Percentiles rank a stretch among this genome's conserved stretches.
Evolutionary conservation across 2,113 vertebrate genomes (phyloP).

Genomic region (Trogon surrucura): DNA sequence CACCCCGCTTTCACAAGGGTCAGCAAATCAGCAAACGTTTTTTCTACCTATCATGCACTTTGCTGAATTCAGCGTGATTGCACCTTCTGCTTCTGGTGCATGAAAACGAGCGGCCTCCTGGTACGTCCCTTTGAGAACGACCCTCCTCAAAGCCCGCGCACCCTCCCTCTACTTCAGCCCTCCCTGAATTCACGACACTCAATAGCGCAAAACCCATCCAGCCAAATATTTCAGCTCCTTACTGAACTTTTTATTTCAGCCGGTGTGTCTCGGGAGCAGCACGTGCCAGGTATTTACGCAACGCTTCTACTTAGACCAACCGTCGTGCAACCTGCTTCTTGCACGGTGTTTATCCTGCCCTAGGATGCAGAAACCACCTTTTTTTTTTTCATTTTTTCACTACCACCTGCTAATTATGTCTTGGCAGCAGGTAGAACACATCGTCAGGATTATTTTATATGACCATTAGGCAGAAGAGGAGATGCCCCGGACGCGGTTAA

Average conservation of each 20-base stretch:
- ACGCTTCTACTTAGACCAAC: neutral
- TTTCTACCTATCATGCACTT: neutral
- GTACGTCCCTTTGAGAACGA: neutral
- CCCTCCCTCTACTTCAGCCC: neutral
- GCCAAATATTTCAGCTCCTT: neutral
- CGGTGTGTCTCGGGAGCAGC: neutral
- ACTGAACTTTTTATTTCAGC: neutral
- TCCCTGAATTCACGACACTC: neutral
- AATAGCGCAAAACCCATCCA: neutral
- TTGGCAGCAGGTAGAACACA: neutral
- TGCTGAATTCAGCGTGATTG: neutral
- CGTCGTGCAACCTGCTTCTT: neutral
- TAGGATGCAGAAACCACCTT: neutral
- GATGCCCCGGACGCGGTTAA: accelerated
- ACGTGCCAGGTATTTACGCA: accelerated
- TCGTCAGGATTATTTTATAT: neutral
- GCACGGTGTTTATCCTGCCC: neutral
- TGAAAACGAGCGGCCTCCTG: neutral
- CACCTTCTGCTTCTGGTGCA: neutral
- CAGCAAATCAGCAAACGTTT: neutral
- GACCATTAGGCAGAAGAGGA: neutral
- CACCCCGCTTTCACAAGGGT: neutral
- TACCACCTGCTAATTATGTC: neutral
- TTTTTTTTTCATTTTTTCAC: neutral
- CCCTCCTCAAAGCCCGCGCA: neutral